phyloP scores from a whole-genome alignment of 2,113 vertebrate genomes.

The Psophia crepitans region DNA sequence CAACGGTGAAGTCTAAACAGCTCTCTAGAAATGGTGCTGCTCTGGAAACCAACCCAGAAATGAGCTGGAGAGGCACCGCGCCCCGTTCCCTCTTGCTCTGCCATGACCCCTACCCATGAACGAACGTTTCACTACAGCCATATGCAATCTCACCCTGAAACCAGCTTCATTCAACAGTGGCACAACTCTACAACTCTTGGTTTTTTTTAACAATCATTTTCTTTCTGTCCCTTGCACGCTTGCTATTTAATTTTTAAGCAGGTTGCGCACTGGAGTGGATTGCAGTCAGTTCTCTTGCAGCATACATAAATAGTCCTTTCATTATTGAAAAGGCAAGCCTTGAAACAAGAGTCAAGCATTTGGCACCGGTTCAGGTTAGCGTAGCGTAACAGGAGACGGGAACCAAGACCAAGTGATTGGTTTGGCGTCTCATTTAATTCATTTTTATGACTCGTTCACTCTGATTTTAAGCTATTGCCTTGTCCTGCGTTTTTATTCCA shows the following conservation, averaged over 20 bases:
- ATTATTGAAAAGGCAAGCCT: not conserved
- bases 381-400: not conserved
- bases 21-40: not conserved
- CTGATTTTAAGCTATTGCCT: not conserved
- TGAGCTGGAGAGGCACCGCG: not conserved
- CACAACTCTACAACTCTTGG: not conserved
- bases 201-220: not conserved
- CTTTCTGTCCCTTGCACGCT: not conserved
- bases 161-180: not conserved
- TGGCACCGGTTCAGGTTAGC: not conserved
- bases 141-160: not conserved
- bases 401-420: not conserved
- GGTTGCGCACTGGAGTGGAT: not conserved
- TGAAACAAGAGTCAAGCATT: not conserved
- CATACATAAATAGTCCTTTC: not conserved
- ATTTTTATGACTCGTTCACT: not conserved
- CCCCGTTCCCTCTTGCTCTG: not conserved
- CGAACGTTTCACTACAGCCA: accelerated
- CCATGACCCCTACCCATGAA: not conserved
- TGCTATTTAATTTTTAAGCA: not conserved
- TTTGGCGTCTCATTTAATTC: not conserved
- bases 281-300: not conserved
- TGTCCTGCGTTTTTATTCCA: not conserved
- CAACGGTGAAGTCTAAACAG: no score
- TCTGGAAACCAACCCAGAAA: not conserved